Evolutionary conservation across 2,888 invertebrate genomes (phyloP).

Genomic region (Scrobipalpa atriplicella): DNA sequence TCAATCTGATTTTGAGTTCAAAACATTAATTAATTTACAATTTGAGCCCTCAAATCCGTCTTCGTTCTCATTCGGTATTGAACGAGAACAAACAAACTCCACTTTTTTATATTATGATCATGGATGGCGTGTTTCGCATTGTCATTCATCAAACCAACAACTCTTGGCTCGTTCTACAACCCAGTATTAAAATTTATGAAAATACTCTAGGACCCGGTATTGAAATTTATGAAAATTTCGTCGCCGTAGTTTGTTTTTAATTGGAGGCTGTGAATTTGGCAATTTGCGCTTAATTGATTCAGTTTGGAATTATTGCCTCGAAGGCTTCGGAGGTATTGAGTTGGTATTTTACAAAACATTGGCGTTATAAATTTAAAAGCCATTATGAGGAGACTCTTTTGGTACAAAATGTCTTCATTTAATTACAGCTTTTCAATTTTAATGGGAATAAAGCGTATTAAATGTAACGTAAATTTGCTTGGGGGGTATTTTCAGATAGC

Average conservation of each 20-base stretch:
- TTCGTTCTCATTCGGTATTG: too few species aligned
- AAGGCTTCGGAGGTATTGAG: neutral
- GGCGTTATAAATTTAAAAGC: neutral
- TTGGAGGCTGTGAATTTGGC: constrained; percentile 10
- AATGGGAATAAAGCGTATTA: neutral
- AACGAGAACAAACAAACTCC: too few species aligned
- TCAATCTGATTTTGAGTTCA: too few species aligned
- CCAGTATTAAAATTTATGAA: constrained; percentile 34
- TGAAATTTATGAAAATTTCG: constrained; percentile 33
- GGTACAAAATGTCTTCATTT: neutral
- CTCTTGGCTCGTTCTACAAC: constrained; percentile 9
- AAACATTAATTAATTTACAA: too few species aligned
- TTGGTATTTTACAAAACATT: constrained; percentile 8
- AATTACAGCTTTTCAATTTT: neutral
- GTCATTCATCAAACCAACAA: neutral
- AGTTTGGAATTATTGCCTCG: neutral
- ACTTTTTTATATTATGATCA: too few species aligned
- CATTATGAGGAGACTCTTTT: neutral
- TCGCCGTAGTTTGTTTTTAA: constrained; percentile 5
- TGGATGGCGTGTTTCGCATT: neutral
- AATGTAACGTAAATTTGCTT: neutral
- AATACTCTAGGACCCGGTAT: constrained; percentile 30
- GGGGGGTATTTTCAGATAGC: too few species aligned
- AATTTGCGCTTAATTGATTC: constrained; percentile 7
- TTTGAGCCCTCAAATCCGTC: too few species aligned